Base-by-base conservation (phyloP, 2,113 vertebrate genomes). In the Myrmecobius fasciatus region DNA sequence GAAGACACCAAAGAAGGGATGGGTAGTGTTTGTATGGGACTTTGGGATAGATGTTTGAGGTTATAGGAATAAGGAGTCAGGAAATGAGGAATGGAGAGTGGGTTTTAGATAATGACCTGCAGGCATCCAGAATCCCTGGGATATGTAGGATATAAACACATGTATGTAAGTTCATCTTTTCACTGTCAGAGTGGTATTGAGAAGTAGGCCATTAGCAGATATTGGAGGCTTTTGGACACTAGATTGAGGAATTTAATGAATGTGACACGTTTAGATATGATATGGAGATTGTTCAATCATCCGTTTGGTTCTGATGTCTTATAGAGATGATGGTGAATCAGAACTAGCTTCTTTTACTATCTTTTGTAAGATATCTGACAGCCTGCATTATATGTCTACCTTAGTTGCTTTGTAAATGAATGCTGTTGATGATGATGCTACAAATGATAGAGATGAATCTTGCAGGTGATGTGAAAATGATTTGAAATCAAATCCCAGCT, bases 311-410 rank as follows among this genome's bases (percentile, higher is more conserved):
- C 83, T 25, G 91, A 26, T 54, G 3, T 7, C 67, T 36, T 67
- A 28, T 5, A 24, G 10, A 0, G 20, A 92, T 25, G 26, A 31
- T 17, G 48, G 0, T 9, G 25, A 25, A 1, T 12, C 20, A 22
- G 3, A 0, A 8, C 11, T 43, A 9, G n/a, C n/a, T 25, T 46
- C 48, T 53, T 28, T 7, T 0, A 20, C 36, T n/a, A 75, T 75
- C 25, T 75, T n/a, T 60, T 75, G 6, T 1, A 52, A n/a, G 51
- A 20, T 7, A 3, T 8, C 1, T 49, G 46, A 46, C 7, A 53
- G 36, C 6, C 9, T 24, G 7, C 9, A 2, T 0, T 0, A 0
- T 88, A n/a, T 22, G 14, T 11, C 11, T 36, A 51, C 7, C 36
- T 24, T 8, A 4, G n/a, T 22, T 83, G n/a, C 6, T 43, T 83